phyloP scores from a whole-genome alignment of 1,140 invertebrate species.

The Subanguina moxae region DNA sequence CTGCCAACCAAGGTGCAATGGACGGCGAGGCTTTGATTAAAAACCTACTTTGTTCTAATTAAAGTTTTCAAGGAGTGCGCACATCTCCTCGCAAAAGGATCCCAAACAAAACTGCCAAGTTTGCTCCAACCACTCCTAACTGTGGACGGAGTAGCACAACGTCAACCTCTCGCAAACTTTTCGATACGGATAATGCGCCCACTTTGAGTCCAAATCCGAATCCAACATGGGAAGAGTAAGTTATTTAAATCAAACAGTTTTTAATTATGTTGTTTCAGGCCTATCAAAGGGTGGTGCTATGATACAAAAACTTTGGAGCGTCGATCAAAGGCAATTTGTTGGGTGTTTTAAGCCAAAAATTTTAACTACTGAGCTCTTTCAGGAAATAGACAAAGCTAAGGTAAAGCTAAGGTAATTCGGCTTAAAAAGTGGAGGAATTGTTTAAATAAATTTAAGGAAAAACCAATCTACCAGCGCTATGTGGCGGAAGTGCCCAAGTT shows the following conservation, averaged over 20 bases:
- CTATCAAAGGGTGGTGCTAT: slow-evolving; percentile 13
- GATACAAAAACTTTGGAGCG: slow-evolving; percentile 8
- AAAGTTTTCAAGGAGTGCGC: background rate
- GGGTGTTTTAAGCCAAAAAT: background rate
- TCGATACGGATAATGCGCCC: background rate
- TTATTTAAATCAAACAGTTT: too few species aligned
- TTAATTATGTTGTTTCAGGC: background rate
- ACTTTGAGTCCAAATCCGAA: slow-evolving; percentile 10
- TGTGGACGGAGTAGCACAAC: background rate
- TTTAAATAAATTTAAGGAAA: slow-evolving; percentile 16
- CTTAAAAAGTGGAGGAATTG: too few species aligned
- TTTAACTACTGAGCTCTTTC: slow-evolving; percentile 6
- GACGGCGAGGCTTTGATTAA: too few species aligned
- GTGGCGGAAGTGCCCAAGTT: slow-evolving; percentile 27
- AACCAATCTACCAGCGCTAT: slow-evolving; percentile 40
- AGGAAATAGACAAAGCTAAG: slow-evolving; percentile 50
- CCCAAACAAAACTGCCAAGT: slow-evolving; percentile 2
- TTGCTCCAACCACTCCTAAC: background rate
- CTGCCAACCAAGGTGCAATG: too few species aligned
- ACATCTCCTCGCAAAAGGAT: slow-evolving; percentile 9
- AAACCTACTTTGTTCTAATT: too few species aligned
- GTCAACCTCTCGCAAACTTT: background rate
- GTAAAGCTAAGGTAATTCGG: too few species aligned
- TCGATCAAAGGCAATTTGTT: slow-evolving; percentile 10
- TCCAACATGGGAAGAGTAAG: slow-evolving; percentile 6